phyloP scores from a whole-genome alignment of 2,888 invertebrate species.

The Meliscaeva auricollis region DNA sequence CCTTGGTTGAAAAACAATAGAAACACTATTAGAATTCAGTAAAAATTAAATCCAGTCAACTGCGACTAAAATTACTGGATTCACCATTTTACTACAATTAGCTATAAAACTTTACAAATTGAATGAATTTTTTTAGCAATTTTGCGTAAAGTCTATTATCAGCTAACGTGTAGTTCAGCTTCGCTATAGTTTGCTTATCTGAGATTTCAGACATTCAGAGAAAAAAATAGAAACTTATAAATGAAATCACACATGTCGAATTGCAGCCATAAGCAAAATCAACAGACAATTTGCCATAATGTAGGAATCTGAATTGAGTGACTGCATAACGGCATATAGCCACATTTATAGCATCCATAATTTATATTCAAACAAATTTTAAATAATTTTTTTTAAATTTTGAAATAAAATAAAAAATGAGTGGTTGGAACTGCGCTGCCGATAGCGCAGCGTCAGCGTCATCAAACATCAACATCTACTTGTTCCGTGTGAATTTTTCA shows the following conservation, averaged over 20 bases:
- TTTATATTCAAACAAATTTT: not conserved
- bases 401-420: not conserved
- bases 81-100: too few species aligned
- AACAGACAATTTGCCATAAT: conserved; percentile 35
- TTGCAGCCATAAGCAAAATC: conserved; percentile 67
- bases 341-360: not conserved
- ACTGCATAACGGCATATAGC: conserved; percentile 29
- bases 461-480: conserved; percentile 3
- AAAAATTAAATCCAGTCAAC: too few species aligned
- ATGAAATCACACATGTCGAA: conserved; percentile 64
- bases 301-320: conserved; percentile 64
- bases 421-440: not conserved
- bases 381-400: not conserved
- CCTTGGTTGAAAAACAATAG: too few species aligned
- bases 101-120: too few species aligned
- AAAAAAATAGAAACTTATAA: conserved; percentile 6
- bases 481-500: conserved; percentile 27
- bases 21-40: too few species aligned
- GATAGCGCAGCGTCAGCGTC: not conserved
- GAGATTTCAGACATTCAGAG: not conserved
- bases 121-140: too few species aligned
- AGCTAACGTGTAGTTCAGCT: not conserved
- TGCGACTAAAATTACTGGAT: too few species aligned
- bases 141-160: too few species aligned
- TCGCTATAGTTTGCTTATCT: conserved; percentile 11